These are phyloP conservation scores for Cheumatopsyche charites DNA, from an alignment of 1,140 invertebrate genomes.

Conservation along the genomic window DNA sequence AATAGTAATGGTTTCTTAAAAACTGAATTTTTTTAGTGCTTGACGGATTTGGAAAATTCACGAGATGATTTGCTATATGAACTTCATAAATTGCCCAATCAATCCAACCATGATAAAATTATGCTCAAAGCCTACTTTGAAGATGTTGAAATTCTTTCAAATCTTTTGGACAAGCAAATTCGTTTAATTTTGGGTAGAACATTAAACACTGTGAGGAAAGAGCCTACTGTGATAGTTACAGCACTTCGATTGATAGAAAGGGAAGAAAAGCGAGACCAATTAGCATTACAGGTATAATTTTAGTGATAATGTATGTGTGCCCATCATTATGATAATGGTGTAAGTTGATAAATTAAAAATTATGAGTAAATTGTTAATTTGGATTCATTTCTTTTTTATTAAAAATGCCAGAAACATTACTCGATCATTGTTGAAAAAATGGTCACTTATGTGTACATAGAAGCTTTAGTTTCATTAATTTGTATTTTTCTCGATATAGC, in stretches of 20 bases:
- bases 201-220: conserved; percentile 91
- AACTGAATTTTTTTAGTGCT: conserved; percentile 66
- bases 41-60: conserved; percentile 95
- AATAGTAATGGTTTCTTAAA: not conserved
- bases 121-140: conserved; percentile 95
- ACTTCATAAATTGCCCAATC: conserved; percentile 90
- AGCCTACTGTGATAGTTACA: conserved; percentile 95
- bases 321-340: no score
- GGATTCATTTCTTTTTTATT: no score
- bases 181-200: conserved; percentile 88
- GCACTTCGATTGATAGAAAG: conserved; percentile 95
- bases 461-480: no score
- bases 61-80: conserved; percentile 95
- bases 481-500: conserved; percentile 53
- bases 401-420: no score
- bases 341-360: no score
- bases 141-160: conserved; percentile 90
- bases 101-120: conserved; percentile 87
- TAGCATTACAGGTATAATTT: conserved; percentile 68
- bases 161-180: conserved; percentile 90
- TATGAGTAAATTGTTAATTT: no score
- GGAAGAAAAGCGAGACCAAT: conserved; percentile 90
- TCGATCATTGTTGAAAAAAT: no score
- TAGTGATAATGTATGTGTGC: no score
- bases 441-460: no score